These are phyloP conservation scores for Turritopsis rubra DNA, from an alignment of 30 jellyfish, hydroid and myxozoan species.

Conservation along the genomic window DNA sequence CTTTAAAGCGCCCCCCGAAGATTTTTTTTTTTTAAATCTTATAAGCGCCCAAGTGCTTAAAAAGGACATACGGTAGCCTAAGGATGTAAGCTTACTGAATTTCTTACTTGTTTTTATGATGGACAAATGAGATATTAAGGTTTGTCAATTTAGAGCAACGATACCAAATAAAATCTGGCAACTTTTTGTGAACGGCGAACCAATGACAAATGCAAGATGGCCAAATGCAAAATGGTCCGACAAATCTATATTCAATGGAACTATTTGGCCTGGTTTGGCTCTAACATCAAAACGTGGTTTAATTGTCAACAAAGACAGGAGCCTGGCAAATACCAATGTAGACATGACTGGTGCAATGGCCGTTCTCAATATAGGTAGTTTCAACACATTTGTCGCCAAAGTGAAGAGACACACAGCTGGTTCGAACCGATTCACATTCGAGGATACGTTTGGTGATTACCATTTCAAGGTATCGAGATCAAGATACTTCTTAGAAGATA, in stretches of 20 bases:
- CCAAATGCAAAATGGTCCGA: slow-evolving; percentile 42
- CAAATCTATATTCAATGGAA: slow-evolving; percentile 31
- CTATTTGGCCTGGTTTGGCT: slow-evolving; percentile 13
- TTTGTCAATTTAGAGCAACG: slow-evolving; percentile 26
- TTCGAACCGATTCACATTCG: slow-evolving; percentile 14
- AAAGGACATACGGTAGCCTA: too few relatives aligned
- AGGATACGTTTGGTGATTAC: slow-evolving; percentile 22
- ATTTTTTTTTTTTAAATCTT: too few relatives aligned
- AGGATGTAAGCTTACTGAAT: too few relatives aligned
- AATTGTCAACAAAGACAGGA: slow-evolving; percentile 27
- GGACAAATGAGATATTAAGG: too few relatives aligned
- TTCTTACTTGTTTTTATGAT: too few relatives aligned
- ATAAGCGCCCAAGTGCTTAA: too few relatives aligned
- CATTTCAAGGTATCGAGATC: slow-evolving; percentile 14
- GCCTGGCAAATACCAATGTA: slow-evolving; percentile 13
- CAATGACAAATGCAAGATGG: slow-evolving; percentile 45
- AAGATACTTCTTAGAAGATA: slow-evolving; percentile 30
- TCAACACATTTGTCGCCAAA: slow-evolving; percentile 32
- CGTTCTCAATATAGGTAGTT: slow-evolving; percentile 30
- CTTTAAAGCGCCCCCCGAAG: too few relatives aligned
- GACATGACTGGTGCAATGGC: slow-evolving; percentile 48
- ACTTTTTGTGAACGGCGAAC: slow-evolving; percentile 16
- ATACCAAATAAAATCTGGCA: slow-evolving; percentile 18
- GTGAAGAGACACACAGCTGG: slow-evolving; percentile 31
- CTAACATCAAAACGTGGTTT: slow-evolving; percentile 16